Percentiles rank a stretch among this genome's conserved stretches.
Conservation (phyloP, 64 coral and sea anemone species). For the Anthopleura sola region DNA sequence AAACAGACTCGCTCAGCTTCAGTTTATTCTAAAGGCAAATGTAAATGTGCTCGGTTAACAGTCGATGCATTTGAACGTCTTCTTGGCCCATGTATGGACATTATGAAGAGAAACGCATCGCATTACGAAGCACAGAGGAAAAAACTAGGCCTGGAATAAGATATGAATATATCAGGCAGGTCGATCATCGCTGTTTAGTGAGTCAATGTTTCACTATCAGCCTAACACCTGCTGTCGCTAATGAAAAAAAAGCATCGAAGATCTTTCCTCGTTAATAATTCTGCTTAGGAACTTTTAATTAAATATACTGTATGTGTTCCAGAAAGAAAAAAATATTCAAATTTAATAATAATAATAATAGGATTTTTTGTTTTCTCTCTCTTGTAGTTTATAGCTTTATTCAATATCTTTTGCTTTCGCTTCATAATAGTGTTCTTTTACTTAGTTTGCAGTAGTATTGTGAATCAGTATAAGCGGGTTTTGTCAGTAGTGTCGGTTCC, state of each 20-base stretch:
- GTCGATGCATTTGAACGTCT: constrained; percentile 92
- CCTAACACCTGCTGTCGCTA: background rate
- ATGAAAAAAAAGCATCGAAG: background rate
- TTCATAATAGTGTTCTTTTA: background rate
- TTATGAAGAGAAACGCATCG: constrained; percentile 93
- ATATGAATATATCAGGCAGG: background rate
- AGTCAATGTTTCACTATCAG: background rate
- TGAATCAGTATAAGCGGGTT: background rate
- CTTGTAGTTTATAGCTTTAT: background rate
- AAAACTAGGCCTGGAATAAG: constrained; percentile 62
- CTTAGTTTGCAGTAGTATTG: background rate
- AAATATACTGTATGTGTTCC: background rate
- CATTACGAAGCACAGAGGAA: constrained; percentile 89
- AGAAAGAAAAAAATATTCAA: background rate
- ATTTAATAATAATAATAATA: background rate
- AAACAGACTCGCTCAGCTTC: constrained; percentile 96
- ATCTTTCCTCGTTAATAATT: background rate
- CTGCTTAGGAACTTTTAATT: background rate
- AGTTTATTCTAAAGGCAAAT: constrained; percentile 67
- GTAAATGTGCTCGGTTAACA: constrained; percentile 71
- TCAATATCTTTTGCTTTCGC: background rate
- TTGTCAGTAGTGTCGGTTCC: background rate
- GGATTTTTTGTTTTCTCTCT: background rate
- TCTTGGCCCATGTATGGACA: constrained; percentile 93
- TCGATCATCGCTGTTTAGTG: background rate